These are phyloP conservation scores for Agonopterix subpropinquella DNA, from an alignment of 2,888 invertebrate species.

Conservation along the genomic window DNA sequence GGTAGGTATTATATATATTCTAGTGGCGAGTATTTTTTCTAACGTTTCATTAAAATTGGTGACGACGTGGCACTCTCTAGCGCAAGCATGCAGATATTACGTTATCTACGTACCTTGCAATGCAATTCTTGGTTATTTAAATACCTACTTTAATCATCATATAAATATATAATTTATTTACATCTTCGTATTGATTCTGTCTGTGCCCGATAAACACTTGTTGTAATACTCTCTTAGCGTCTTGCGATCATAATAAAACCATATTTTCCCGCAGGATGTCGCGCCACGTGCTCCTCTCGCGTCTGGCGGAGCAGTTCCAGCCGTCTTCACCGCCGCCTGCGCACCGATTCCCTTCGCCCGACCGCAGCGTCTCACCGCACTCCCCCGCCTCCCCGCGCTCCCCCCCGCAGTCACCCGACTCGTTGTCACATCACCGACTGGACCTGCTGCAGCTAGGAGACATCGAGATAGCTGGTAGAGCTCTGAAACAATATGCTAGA, in stretches of 20 bases:
- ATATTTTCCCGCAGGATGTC: slow-evolving; percentile 45
- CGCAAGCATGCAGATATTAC: too few species aligned
- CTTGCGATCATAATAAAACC: background rate
- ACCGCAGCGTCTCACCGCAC: slow-evolving; percentile 54
- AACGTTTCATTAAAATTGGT: too few species aligned
- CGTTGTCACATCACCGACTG: slow-evolving; percentile 42
- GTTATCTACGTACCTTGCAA: too few species aligned
- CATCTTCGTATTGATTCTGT: background rate
- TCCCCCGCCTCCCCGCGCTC: slow-evolving; percentile 47
- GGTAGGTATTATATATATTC: too few species aligned
- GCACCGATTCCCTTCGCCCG: slow-evolving; percentile 58
- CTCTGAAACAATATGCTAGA: slow-evolving; percentile 66
- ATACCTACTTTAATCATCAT: too few species aligned
- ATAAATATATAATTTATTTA: too few species aligned
- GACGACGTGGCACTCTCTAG: too few species aligned
- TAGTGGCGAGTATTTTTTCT: too few species aligned
- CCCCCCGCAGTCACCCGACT: slow-evolving; percentile 53
- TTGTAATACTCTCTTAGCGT: background rate
- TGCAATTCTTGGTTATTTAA: too few species aligned
- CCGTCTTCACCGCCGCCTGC: slow-evolving; percentile 49
- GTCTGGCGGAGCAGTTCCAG: slow-evolving; percentile 67
- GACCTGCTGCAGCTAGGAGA: slow-evolving; percentile 60
- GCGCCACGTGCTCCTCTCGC: slow-evolving; percentile 62
- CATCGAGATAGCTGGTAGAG: slow-evolving; percentile 63
- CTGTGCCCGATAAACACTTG: background rate